Evolutionary conservation across 2,797 vertebrate species (phyloP).

Genomic region (Petrocephalus sullivani): DNA sequence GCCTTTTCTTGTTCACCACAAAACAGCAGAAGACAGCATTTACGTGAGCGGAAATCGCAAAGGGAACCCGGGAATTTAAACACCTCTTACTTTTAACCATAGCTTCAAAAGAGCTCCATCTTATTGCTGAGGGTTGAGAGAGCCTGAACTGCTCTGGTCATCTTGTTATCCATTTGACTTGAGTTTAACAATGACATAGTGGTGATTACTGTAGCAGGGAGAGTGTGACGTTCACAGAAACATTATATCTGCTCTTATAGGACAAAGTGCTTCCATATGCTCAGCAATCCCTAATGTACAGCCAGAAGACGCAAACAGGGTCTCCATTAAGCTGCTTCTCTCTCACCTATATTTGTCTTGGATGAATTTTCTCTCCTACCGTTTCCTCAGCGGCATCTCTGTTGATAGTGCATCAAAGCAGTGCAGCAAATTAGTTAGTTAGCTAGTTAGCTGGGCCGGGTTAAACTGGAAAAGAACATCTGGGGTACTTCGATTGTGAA

Average conservation of each 20-base stretch:
- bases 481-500: neutral
- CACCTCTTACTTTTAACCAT: neutral
- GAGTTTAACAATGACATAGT: neutral
- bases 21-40: neutral
- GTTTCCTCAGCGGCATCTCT: neutral
- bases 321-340: neutral
- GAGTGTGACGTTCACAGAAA: neutral
- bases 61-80: neutral
- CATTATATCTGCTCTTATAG: neutral
- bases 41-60: neutral
- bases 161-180: neutral
- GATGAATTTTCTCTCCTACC: neutral
- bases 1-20: neutral
- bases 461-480: neutral
- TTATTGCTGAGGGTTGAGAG: neutral
- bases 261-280: neutral
- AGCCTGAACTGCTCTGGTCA: neutral
- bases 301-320: neutral
- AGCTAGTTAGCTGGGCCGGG: neutral
- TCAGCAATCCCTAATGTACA: neutral
- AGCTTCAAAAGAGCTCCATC: neutral
- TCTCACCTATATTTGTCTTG: neutral
- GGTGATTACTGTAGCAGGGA: neutral
- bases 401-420: neutral
- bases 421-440: neutral